These are phyloP conservation scores for Lamellibrachia luymesi DNA, from an alignment of 1,140 invertebrate genomes.

Conservation along the genomic window DNA sequence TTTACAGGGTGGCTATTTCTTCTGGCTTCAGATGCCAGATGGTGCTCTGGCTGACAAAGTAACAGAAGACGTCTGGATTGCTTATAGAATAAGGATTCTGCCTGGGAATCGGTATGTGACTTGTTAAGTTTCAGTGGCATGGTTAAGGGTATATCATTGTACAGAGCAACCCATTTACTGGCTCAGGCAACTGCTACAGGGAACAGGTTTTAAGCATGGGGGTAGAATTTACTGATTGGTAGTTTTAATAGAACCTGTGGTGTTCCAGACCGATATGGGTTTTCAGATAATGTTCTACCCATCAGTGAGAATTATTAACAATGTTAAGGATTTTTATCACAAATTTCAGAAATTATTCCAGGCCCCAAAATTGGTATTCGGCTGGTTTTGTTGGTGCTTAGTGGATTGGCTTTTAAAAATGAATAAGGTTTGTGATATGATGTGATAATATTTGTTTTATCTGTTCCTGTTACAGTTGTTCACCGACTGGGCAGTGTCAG, in stretches of 20 bases:
- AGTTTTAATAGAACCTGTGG: neutral
- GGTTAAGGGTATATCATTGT: neutral
- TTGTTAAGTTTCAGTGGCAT: neutral
- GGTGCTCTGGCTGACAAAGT: slow-evolving; percentile 12
- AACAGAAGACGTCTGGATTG: neutral
- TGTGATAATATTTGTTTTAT: neutral
- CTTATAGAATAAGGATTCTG: neutral
- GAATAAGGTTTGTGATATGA: neutral
- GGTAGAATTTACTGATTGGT: neutral
- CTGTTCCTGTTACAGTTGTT: slow-evolving; percentile 27
- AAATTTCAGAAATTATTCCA: too few species aligned
- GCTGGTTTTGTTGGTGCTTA: neutral
- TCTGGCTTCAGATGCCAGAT: neutral
- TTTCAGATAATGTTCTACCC: too few species aligned
- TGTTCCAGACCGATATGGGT: neutral
- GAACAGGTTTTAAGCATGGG: neutral
- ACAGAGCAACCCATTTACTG: too few species aligned
- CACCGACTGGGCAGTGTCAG: slow-evolving; percentile 28
- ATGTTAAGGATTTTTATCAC: too few species aligned
- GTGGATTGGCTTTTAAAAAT: neutral
- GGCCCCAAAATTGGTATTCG: neutral
- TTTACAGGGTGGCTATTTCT: neutral
- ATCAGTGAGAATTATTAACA: too few species aligned
- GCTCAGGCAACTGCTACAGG: neutral
- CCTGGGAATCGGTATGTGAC: neutral